phyloP scores from a whole-genome alignment of 2,888 invertebrate genomes.

The Spisula solida region DNA sequence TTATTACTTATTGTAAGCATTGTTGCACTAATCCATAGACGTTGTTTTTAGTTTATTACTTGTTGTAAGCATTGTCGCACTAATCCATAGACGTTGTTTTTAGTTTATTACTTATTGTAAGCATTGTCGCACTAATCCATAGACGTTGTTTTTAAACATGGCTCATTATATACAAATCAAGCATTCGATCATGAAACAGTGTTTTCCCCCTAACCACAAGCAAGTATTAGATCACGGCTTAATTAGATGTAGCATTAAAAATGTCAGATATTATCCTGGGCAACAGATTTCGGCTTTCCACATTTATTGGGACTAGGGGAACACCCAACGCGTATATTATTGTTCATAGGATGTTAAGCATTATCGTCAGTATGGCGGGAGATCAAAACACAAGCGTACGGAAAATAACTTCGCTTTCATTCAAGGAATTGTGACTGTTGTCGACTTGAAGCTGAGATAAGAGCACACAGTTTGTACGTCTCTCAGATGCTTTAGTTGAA shows the following conservation, averaged over 20 bases:
- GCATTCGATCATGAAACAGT: neutral
- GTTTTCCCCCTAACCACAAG: constrained; percentile 28
- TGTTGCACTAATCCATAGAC: neutral
- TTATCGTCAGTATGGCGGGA: neutral
- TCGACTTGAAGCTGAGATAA: neutral
- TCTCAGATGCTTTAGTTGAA: neutral
- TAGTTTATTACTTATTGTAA: too few relatives aligned
- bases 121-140: neutral
- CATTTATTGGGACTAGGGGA: constrained; percentile 19
- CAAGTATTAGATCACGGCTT: constrained; percentile 44
- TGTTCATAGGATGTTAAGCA: neutral
- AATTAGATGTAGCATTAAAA: constrained; percentile 49
- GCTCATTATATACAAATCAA: neutral
- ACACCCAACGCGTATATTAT: constrained; percentile 41
- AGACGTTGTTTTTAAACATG: neutral
- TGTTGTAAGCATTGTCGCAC: neutral
- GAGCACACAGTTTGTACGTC: neutral
- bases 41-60: neutral
- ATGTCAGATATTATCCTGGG: constrained; percentile 41
- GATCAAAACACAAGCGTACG: constrained; percentile 17
- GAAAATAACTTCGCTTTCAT: constrained; percentile 2
- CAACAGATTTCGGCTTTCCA: constrained; percentile 15
- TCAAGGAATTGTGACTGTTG: neutral
- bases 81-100: neutral
- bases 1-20: neutral